Conservation (phyloP, 2,888 invertebrate genomes). For the Philereme vetulata region DNA sequence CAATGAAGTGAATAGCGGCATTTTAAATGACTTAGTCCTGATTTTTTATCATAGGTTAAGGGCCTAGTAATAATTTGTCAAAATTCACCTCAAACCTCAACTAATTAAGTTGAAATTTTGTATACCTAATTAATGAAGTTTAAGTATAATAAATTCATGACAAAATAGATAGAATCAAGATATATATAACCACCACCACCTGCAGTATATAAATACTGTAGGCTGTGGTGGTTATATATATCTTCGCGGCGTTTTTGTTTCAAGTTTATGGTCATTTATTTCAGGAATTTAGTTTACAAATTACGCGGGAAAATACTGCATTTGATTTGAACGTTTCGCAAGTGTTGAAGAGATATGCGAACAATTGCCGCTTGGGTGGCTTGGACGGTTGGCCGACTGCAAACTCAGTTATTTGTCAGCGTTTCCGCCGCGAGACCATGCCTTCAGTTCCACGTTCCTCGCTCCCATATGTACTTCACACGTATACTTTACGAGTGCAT, state of each 20-base stretch:
- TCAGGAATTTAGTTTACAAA: conserved; percentile 19
- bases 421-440: conserved; percentile 49
- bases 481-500: conserved; percentile 17
- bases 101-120: too few relatives aligned
- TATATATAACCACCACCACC: too few relatives aligned
- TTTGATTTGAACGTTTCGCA: conserved; percentile 17
- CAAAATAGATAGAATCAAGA: too few relatives aligned
- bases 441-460: conserved; percentile 39
- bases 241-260: conserved; percentile 13
- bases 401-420: conserved; percentile 65
- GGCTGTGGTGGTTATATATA: too few relatives aligned
- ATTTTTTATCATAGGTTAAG: too few relatives aligned
- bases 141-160: too few relatives aligned
- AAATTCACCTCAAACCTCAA: too few relatives aligned
- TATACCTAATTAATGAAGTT: too few relatives aligned
- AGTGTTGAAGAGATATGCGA: conserved; percentile 36
- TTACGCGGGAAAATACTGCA: conserved; percentile 17
- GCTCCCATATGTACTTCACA: conserved; percentile 47
- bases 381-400: conserved; percentile 38
- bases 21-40: too few relatives aligned
- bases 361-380: conserved; percentile 41
- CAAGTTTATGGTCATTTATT: conserved; percentile 1
- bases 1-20: too few relatives aligned
- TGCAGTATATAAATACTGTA: too few relatives aligned
- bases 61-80: too few relatives aligned